Evolutionary conservation across 35 echinoderm and acorn worm species (phyloP).

Genomic region (Diadema setosum): DNA sequence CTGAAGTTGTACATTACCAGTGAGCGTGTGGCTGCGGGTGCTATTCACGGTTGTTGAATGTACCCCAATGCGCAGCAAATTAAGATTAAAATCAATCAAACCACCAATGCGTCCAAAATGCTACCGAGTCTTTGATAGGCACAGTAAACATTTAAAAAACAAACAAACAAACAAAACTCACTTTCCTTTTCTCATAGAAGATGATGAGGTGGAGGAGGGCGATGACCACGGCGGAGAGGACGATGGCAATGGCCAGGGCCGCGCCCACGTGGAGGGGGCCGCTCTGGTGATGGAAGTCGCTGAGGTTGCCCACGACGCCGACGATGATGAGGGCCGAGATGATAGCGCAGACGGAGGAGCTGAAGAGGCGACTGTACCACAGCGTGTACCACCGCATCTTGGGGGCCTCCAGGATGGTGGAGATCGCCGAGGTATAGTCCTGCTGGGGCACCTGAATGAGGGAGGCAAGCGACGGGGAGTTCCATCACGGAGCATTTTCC

Average conservation of each 20-base stretch:
- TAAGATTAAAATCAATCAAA: too few species aligned
- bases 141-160: too few species aligned
- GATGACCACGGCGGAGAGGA: constrained; percentile 43
- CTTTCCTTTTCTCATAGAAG: constrained; percentile 53
- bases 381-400: constrained; percentile 88
- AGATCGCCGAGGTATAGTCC: constrained; percentile 64
- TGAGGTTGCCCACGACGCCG: constrained; percentile 67
- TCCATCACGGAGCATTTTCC: too few species aligned
- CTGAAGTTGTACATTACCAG: too few species aligned
- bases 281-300: constrained; percentile 3
- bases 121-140: too few species aligned
- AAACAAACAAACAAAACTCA: neutral
- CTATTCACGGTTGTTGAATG: too few species aligned
- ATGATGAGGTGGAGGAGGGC: constrained; percentile 50
- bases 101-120: too few species aligned
- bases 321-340: constrained; percentile 63
- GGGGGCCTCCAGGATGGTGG: constrained; percentile 48
- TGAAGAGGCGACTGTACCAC: constrained; percentile 77
- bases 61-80: too few species aligned
- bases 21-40: too few species aligned
- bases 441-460: constrained; percentile 64
- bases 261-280: constrained; percentile 25
- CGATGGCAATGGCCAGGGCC: constrained; percentile 35
- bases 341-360: constrained; percentile 26
- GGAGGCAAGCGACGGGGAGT: neutral